Percentiles rank a stretch among this genome's conserved stretches.
Conservation (phyloP, 2,797 vertebrate genomes). For the Eremophila alpestris region DNA sequence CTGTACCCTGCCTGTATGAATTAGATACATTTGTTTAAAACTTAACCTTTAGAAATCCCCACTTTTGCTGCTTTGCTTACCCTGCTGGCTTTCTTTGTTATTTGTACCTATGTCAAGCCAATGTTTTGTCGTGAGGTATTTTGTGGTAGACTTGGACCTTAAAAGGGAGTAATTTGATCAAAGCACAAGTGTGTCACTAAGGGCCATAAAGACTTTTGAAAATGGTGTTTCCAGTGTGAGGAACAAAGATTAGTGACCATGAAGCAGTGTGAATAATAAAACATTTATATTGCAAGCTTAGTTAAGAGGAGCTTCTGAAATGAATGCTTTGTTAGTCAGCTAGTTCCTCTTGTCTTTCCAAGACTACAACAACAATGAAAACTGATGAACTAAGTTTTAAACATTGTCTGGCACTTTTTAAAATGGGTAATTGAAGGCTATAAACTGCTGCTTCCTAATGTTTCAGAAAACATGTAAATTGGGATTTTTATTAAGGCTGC, state of each 20-base stretch:
- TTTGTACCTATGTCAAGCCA: not conserved
- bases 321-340: not conserved
- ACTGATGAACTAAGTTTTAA: not conserved
- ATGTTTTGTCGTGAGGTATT: not conserved
- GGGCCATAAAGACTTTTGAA: not conserved
- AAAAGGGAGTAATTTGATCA: not conserved
- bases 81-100: not conserved
- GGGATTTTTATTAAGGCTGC: not conserved
- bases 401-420: rapidly evolving
- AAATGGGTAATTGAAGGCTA: not conserved
- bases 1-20: no score
- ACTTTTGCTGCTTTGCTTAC: not conserved
- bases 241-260: not conserved
- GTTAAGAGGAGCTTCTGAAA: not conserved
- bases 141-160: not conserved
- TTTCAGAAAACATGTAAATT: not conserved
- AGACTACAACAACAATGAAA: not conserved
- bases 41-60: not conserved
- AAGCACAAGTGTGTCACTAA: not conserved
- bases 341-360: not conserved
- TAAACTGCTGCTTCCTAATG: not conserved
- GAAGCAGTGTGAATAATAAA: not conserved
- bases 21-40: not conserved
- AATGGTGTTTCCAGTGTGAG: not conserved
- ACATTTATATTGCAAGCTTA: not conserved